Base-by-base conservation (phyloP, 92 coral and sea anemone species). In the Micromussa lordhowensis region DNA sequence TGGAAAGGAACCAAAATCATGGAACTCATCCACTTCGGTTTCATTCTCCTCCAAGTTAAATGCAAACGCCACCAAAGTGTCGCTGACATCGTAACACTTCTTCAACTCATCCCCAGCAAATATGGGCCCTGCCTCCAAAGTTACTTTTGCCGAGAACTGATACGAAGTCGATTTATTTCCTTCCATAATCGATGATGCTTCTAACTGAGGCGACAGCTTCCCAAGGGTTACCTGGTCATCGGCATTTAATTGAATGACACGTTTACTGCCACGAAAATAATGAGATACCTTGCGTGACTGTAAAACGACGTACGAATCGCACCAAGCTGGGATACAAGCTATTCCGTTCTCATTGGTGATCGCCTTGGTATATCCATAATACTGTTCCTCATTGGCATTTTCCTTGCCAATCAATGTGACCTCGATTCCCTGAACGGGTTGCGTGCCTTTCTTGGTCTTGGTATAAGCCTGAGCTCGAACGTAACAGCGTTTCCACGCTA, bases 291-390 rank as follows among this genome's bases (percentile, higher is more conserved):
- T 82, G 22, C 32, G 26, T 68, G 86, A 34, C 64, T 82, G 86
- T 38, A 82, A 64, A 82, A 29, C 16, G 4, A 66, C 86, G 6
- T 31, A 24, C 2, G 77, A 66, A 32, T 57, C 70, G 28, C 86
- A 82, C 86, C 86, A 82, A 3, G 63, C 86, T 68, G 74, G 77
- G 29, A 82, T 63, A 34, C 86, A 82, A 40, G 86, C 75, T 29
- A 38, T 63, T 40, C 86, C 86, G 21, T 66, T 9, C 7, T n/a
- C 17, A 36, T 69, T 8, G 40, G 86, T 68, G 18, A 18, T 7
- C 10, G 1, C 57, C 76, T 66, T 8, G 38, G 86, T 30, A 19
- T 34, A 82, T n/a, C 86, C 86, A 82, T 82, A 81, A 40, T 40
- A 82, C 26, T 82, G 71, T 36, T 66, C 86, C 77, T 58, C 61